These are phyloP conservation scores for Pachycephus smyrnensis DNA, from an alignment of 2,888 invertebrate genomes.

Conservation along the genomic window DNA sequence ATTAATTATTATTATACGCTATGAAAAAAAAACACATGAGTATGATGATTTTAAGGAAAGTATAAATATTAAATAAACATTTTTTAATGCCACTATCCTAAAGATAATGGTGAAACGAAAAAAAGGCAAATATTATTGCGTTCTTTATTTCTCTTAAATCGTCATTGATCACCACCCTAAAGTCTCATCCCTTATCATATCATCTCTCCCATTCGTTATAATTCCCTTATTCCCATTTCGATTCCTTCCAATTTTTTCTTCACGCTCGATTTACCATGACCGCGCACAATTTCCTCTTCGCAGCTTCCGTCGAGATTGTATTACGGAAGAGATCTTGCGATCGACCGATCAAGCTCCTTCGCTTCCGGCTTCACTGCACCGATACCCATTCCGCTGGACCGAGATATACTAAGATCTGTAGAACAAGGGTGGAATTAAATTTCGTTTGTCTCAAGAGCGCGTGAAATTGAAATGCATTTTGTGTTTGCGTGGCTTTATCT, in stretches of 20 bases:
- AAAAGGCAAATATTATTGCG: conserved; percentile 25
- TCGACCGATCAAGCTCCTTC: background rate
- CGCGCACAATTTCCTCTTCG: background rate
- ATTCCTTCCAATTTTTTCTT: conserved; percentile 1
- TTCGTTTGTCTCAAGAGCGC: background rate
- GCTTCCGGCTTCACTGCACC: background rate
- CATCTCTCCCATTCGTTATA: background rate
- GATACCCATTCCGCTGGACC: background rate
- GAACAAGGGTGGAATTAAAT: background rate
- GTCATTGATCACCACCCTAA: background rate
- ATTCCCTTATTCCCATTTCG: background rate
- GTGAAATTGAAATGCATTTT: background rate
- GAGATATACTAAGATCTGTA: background rate
- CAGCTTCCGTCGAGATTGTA: background rate
- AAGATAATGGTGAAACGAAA: conserved; percentile 62
- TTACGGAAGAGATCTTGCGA: background rate
- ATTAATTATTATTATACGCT: conserved; percentile 51
- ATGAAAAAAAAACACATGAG: conserved; percentile 56
- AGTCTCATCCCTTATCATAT: conserved; percentile 3
- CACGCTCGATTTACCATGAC: background rate
- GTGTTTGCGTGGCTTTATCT: background rate
- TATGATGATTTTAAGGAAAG: conserved; percentile 67
- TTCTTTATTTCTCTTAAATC: conserved; percentile 26
- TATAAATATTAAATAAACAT: conserved; percentile 66
- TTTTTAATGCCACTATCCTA: conserved; percentile 64